A percentile compares a stretch with the other conserved stretches of the same genome.
phyloP scores from a whole-genome alignment of 2,888 invertebrate genomes.

The Tillus elongatus region DNA sequence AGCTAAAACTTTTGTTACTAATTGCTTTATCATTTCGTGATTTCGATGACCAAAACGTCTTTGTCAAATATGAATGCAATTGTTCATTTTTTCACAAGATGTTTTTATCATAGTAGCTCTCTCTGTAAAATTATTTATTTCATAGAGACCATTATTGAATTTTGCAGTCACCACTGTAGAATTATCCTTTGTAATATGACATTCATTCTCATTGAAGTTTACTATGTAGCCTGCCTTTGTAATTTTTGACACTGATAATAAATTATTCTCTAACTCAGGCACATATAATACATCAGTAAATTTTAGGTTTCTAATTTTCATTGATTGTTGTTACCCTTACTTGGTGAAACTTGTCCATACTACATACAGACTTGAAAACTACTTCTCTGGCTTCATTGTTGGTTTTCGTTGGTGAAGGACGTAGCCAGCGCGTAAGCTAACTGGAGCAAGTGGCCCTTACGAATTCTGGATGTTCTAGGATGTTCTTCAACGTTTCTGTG shows the following conservation, averaged over 20 bases:
- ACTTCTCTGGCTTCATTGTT: no score
- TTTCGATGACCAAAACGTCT: conserved; percentile 7
- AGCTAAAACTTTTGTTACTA: not conserved
- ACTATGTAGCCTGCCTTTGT: not conserved
- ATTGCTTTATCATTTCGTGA: not conserved
- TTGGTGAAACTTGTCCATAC: no score
- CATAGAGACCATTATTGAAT: not conserved
- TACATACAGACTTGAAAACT: no score
- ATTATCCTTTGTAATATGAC: not conserved
- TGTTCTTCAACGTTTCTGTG: no score
- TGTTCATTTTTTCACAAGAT: not conserved
- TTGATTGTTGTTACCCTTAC: no score
- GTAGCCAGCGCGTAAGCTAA: no score
- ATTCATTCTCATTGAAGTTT: not conserved
- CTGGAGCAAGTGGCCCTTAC: no score
- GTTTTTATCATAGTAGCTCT: not conserved
- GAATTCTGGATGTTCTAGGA: no score
- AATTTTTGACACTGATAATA: not conserved
- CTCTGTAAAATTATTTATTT: not conserved
- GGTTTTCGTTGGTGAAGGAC: no score
- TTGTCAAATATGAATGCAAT: conserved; percentile 7
- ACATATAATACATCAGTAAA: not conserved
- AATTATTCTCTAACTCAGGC: not conserved
- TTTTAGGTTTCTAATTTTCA: no score
- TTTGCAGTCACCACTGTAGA: not conserved